These are phyloP conservation scores for Sebastes matsubarae DNA, from an alignment of 2,797 vertebrate genomes.

Conservation along the genomic window DNA sequence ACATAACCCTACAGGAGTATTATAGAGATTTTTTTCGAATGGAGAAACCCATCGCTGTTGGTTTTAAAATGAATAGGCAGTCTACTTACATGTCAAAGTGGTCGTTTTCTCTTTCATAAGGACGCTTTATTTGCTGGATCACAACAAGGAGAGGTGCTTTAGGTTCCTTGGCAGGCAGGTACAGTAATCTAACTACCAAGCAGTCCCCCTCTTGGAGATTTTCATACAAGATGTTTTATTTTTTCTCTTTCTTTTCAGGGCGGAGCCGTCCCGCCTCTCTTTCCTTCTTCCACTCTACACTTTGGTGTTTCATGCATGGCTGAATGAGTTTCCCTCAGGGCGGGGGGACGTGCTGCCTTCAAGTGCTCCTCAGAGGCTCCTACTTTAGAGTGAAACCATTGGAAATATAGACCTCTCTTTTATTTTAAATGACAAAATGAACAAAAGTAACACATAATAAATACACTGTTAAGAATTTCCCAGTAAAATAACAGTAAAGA, in stretches of 20 bases:
- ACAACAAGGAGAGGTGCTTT: background rate
- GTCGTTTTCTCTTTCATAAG: conserved; percentile 83
- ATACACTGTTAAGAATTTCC: too few relatives aligned
- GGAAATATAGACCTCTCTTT: background rate
- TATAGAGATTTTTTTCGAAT: too few relatives aligned
- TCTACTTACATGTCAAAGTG: conserved; percentile 79
- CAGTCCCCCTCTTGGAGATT: conserved; percentile 58
- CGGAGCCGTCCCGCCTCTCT: conserved; percentile 73
- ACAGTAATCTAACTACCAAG: conserved; percentile 48
- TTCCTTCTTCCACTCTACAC: conserved; percentile 57
- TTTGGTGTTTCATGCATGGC: conserved; percentile 39
- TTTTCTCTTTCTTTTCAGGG: conserved; percentile 49
- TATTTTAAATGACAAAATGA: background rate
- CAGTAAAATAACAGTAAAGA: too few relatives aligned
- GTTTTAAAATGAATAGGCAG: background rate
- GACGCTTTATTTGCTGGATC: conserved; percentile 50
- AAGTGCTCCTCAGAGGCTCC: background rate
- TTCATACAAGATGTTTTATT: conserved; percentile 44
- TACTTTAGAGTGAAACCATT: background rate
- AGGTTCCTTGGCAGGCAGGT: conserved; percentile 45
- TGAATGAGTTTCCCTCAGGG: conserved; percentile 48
- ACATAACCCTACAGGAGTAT: background rate
- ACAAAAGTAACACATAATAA: too few relatives aligned
- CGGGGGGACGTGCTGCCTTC: conserved; percentile 32
- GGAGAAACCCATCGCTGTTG: background rate